Evolutionary conservation across 1,140 invertebrate genomes (phyloP).

Genomic region (Brachystomella parvula): DNA sequence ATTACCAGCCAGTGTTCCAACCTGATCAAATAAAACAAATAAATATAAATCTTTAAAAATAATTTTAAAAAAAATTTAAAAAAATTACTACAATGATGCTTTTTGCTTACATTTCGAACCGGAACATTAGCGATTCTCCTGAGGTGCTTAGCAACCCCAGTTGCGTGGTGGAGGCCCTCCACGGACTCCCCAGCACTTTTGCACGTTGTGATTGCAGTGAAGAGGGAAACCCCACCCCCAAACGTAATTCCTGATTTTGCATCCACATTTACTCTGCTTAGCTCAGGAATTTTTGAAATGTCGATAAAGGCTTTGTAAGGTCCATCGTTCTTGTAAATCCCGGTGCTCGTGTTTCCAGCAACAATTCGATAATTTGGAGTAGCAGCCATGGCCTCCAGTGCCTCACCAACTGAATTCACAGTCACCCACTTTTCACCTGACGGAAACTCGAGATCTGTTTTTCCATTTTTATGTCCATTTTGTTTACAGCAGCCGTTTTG

Average conservation of each 20-base stretch:
- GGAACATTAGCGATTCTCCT: conserved; percentile 62
- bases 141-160: conserved; percentile 55
- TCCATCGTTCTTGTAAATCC: conserved; percentile 10
- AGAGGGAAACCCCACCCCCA: conserved; percentile 16
- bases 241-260: conserved; percentile 1
- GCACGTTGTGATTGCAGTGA: conserved; percentile 52
- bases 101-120: conserved; percentile 55
- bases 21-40: neutral
- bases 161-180: conserved; percentile 45
- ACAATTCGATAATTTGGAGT: conserved; percentile 6
- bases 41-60: neutral
- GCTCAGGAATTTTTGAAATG: conserved; percentile 4
- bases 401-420: neutral
- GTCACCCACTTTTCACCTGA: neutral
- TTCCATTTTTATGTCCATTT: too few species aligned
- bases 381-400: neutral
- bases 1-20: conserved; percentile 37
- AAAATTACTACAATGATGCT: conserved; percentile 18
- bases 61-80: conserved; percentile 25
- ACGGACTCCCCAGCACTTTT: conserved; percentile 43
- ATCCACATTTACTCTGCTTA: neutral
- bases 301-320: conserved; percentile 18
- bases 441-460: neutral
- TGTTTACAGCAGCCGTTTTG: too few species aligned
- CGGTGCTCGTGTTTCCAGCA: conserved; percentile 10